These are phyloP conservation scores for Mus spicilegus DNA, from an alignment of 2,113 vertebrate species.

Conservation along the genomic window DNA sequence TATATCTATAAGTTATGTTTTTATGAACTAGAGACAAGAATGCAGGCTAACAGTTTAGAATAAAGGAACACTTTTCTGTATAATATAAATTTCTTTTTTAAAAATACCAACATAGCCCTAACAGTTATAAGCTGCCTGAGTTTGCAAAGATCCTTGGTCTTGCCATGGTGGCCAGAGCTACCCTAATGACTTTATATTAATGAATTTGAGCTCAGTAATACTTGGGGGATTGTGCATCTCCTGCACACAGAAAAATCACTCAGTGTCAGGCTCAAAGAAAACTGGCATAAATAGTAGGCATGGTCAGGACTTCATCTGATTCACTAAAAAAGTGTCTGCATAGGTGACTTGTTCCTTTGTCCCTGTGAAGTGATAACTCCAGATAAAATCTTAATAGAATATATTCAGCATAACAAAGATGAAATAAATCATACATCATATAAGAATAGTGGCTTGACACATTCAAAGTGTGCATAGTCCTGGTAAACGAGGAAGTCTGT, in stretches of 20 bases:
- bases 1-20: not conserved
- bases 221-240: slow-evolving; percentile 56
- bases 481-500: not conserved
- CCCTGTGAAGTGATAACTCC: slow-evolving; percentile 39
- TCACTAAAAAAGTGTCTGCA: not conserved
- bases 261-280: slow-evolving; percentile 24
- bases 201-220: slow-evolving; percentile 54
- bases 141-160: slow-evolving; percentile 31
- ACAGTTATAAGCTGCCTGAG: slow-evolving; percentile 26
- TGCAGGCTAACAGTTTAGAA: not conserved
- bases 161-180: not conserved
- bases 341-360: slow-evolving; percentile 1
- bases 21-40: slow-evolving; percentile 14
- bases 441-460: not conserved
- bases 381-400: slow-evolving; percentile 16
- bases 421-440: slow-evolving; percentile 29
- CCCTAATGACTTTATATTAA: slow-evolving; percentile 61
- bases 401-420: slow-evolving; percentile 34
- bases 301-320: slow-evolving; percentile 41
- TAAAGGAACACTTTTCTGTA: slow-evolving; percentile 15
- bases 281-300: slow-evolving; percentile 26
- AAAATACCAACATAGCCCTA: slow-evolving; percentile 1
- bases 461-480: not conserved
- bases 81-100: not conserved
- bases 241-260: slow-evolving; percentile 22